Conservation (phyloP, 2,113 vertebrate species). For the Struthidea cinerea region DNA sequence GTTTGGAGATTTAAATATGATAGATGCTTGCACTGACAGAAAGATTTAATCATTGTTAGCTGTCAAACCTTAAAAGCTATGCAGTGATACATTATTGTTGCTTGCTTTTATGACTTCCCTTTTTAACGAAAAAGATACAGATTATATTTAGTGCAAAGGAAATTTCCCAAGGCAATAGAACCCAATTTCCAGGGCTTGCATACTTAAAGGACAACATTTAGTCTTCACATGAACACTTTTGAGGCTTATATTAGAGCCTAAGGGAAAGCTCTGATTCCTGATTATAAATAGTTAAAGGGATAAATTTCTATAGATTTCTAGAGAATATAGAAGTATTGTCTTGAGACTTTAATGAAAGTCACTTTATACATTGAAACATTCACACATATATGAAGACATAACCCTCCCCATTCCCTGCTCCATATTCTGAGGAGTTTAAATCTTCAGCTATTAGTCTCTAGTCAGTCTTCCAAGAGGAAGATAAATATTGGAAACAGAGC, state of each 20-base stretch:
- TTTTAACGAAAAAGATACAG: background rate
- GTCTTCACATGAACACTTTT: background rate
- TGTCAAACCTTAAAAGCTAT: background rate
- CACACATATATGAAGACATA: background rate
- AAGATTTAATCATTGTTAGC: background rate
- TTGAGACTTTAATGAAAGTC: background rate
- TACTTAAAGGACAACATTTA: background rate
- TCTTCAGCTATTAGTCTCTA: background rate
- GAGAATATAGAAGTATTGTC: background rate
- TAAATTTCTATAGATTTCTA: background rate
- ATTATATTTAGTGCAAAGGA: background rate
- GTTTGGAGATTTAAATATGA: background rate
- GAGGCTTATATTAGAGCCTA: background rate
- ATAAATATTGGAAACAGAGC: background rate
- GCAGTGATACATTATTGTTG: background rate
- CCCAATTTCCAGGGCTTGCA: background rate
- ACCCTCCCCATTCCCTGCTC: fast-evolving
- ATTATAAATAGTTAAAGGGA: background rate
- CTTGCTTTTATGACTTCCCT: background rate
- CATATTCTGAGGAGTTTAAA: background rate
- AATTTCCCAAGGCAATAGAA: background rate
- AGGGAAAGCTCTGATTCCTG: background rate
- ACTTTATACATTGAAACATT: background rate
- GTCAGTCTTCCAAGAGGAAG: background rate
- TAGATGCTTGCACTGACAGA: background rate